Evolutionary conservation across 2,888 invertebrate genomes (phyloP).

Genomic region (Drosophila aldrichi): DNA sequence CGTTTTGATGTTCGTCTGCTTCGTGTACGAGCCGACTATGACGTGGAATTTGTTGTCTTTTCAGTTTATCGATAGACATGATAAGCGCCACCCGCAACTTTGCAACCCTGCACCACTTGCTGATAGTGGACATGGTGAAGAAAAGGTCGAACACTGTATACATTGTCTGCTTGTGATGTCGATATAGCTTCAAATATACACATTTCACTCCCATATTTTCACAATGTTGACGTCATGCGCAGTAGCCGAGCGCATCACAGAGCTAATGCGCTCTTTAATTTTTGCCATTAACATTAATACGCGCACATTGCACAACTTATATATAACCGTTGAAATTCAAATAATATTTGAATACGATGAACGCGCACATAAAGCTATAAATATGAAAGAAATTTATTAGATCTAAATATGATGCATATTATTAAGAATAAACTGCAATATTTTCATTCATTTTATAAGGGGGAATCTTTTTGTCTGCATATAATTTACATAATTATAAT

Average conservation of each 20-base stretch:
- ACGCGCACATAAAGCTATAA: background rate
- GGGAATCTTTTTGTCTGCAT: background rate
- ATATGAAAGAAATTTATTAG: background rate
- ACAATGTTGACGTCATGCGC: conserved; percentile 25
- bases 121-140: background rate
- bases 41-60: conserved; percentile 58
- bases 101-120: conserved; percentile 35
- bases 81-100: background rate
- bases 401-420: background rate
- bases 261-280: background rate
- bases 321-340: conserved; percentile 5
- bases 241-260: conserved; percentile 1
- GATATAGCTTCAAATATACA: background rate
- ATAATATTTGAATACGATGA: background rate
- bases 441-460: background rate
- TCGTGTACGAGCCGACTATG: conserved; percentile 56
- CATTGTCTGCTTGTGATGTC: conserved; percentile 8
- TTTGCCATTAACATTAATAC: conserved; percentile 32
- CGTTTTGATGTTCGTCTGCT: conserved; percentile 42
- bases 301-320: conserved; percentile 7
- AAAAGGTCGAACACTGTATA: conserved; percentile 9
- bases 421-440: background rate
- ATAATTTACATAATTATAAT: background rate
- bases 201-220: background rate
- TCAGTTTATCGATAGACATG: conserved; percentile 42